Percentiles rank a stretch among this genome's conserved stretches.
Conservation (phyloP, 1,140 invertebrate genomes). For the Fopius arisanus region DNA sequence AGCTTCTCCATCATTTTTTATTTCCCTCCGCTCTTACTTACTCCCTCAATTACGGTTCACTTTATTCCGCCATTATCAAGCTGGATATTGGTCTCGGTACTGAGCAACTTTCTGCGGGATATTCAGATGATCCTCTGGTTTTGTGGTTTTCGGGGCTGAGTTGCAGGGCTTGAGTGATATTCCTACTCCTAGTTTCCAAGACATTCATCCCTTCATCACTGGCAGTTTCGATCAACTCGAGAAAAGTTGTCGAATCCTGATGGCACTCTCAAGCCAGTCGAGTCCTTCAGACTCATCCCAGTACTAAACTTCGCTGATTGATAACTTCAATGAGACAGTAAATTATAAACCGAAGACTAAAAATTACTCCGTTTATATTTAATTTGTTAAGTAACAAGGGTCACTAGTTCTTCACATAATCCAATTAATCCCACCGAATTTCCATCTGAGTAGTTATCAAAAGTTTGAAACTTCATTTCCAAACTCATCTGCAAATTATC, state of each 20-base stretch:
- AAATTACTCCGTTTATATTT: too few relatives aligned
- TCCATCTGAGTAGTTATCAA: background rate
- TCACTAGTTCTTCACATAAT: too few relatives aligned
- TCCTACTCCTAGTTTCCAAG: too few relatives aligned
- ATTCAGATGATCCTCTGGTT: too few relatives aligned
- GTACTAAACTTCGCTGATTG: background rate
- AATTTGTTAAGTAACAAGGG: background rate
- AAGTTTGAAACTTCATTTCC: background rate
- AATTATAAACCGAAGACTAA: too few relatives aligned
- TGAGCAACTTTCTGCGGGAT: too few relatives aligned
- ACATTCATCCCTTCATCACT: background rate
- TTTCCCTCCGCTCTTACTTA: background rate
- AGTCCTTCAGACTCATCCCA: background rate
- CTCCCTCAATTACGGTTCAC: background rate
- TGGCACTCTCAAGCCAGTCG: background rate
- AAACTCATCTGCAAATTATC: background rate
- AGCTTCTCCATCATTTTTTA: background rate
- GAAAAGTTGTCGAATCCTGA: background rate
- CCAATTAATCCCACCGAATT: too few relatives aligned
- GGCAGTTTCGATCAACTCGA: background rate
- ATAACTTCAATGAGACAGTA: too few relatives aligned
- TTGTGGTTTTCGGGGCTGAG: background rate
- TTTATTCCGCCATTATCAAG: background rate
- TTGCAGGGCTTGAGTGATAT: background rate
- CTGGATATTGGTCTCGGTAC: too few relatives aligned